phyloP scores from a whole-genome alignment of 1,140 invertebrate species.

The Archivesica marissinica region DNA sequence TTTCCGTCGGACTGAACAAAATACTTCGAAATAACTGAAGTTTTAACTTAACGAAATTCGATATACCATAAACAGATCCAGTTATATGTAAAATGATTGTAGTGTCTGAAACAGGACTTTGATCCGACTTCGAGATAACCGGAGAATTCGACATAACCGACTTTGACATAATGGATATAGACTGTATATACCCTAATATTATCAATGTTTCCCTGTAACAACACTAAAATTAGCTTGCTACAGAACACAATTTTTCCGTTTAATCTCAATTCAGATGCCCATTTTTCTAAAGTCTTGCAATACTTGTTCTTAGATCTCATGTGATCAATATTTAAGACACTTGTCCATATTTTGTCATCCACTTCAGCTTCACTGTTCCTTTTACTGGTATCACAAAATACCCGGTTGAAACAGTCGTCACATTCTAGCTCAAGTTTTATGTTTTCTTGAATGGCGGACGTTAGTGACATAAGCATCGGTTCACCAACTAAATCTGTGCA shows the following conservation, averaged over 20 bases:
- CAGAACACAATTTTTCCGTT: conserved; percentile 57
- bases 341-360: conserved; percentile 40
- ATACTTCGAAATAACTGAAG: no score
- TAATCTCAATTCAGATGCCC: conserved; percentile 54
- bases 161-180: no score
- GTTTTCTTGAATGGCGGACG: conserved; percentile 2
- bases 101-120: no score
- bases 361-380: no score
- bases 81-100: no score
- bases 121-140: no score
- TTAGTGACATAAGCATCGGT: conserved; percentile 45
- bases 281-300: conserved; percentile 62
- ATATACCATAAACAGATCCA: no score
- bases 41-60: no score
- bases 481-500: conserved; percentile 15
- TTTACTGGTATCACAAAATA: background rate
- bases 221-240: conserved; percentile 55
- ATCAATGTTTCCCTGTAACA: conserved; percentile 50
- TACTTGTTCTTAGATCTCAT: conserved; percentile 65
- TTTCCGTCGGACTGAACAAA: no score
- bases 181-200: conserved; percentile 58
- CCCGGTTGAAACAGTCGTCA: background rate
- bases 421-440: conserved; percentile 8
- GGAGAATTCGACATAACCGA: no score
- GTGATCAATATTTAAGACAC: conserved; percentile 58